Evolutionary conservation across 2,113 vertebrate species (phyloP), one percentile per base, ranked within the genome.

Genomic region (Equus przewalskii): DNA sequence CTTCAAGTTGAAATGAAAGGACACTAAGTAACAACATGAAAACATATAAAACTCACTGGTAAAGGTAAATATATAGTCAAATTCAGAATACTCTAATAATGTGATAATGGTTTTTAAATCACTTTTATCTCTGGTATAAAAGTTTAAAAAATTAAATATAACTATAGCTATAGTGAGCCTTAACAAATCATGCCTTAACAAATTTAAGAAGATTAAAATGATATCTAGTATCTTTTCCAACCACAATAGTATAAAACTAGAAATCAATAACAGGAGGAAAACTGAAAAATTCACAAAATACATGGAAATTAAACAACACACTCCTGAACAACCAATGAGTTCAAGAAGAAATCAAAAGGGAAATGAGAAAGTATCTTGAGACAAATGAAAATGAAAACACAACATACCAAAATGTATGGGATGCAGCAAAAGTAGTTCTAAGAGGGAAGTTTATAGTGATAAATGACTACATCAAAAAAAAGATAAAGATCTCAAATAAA

Each of bases 141-240:
- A 62, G 41, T 49, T 92, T 36, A 84, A 87, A 86, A 64, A 28
- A 84, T 84, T 84, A 85, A 56, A 85, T 54, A 85, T 85, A 93
- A 41, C 26, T 54, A 54, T 33, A 85, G 46, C 4, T 54, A 64
- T 41, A 41, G 36, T 41, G 36, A 41, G 36, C 36, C 36, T 41
- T 41, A 41, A 41, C 36, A 41, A 41, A 41, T 41, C 36, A 41
- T 41, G 54, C 21, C 51, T 58, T 81, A 81, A 81, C 54, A 60
- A 81, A 36, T 58, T 81, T 58, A n/a, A 81, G 54, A 56, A 54
- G 19, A n/a, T 56, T 19, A n/a, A 56, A 80, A 36, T 80, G 21
- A 6, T n/a, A 56, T 80, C 13, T 58, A 81, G 78, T 41, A 81
- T 81, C 78, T 81, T 41, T 60, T 81, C n/a, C 11, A 60, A 9